Base-by-base conservation (phyloP, 2,797 vertebrate genomes). In the Ceryle rudis region DNA sequence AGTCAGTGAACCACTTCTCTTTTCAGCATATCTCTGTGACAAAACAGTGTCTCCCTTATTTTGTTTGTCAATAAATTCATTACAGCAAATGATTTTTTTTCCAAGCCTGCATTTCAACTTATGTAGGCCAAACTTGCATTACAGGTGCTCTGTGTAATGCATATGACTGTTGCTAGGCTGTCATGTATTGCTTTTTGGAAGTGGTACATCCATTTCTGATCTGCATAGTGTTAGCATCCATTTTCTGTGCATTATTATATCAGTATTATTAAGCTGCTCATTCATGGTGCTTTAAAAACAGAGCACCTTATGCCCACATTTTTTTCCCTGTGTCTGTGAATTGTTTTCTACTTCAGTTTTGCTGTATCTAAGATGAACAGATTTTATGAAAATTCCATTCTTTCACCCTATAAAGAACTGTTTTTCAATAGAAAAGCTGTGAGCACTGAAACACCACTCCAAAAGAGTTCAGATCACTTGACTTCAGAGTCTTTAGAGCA, bases 381-480 rank as follows among this genome's bases (percentile, higher is more conserved):
- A 81, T 93, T 90, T 96, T 89, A 94, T 92, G 61, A 94, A 96
- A 94, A 94, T 90, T 91, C 81, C 74, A 69, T 89, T 93, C 81
- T 94, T 95, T 92, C 89, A 78, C 35, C 23, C 72, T 90, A 46
- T 91, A 89, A 80, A 46, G 41, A 81, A 25, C 33, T 10, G 54
- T 55, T 92, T 96, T 86, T 95, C 87, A 93, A 96, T 88, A 92
- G 91, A 80, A 95, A 96, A 95, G 86, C 89, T 77, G 65, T 64
- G 65, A 90, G 73, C 33, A 70, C 57, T 51, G 47, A 8, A 95
- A 79, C 42, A 41, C 51, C 49, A 64, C 81, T 96, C 94, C 86
- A 87, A 89, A 87, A 93, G 70, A 93, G 93, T 88, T 96, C 97
- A 96, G 44, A 61, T 94, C 90, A 89, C 93, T 94, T 96, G 90